These are phyloP conservation scores for Phalacrocorax pelagicus DNA, from an alignment of 2,113 vertebrate species.

Conservation along the genomic window DNA sequence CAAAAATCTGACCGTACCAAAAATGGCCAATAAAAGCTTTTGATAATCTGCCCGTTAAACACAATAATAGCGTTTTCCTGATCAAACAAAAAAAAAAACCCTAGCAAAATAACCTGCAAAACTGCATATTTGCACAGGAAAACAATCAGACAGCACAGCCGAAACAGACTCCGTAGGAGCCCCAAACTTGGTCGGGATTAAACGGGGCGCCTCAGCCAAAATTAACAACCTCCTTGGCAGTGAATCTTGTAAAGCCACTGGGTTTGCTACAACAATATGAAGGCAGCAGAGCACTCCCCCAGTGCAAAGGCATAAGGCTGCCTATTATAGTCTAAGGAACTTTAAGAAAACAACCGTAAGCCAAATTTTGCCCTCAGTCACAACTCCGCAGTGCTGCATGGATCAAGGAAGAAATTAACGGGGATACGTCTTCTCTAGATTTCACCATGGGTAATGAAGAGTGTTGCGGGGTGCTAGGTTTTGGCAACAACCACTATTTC, in stretches of 20 bases:
- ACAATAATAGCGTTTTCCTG: neutral
- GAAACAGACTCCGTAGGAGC: constrained; percentile 33
- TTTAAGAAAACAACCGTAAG: neutral
- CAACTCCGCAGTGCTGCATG: neutral
- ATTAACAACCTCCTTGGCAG: constrained; percentile 59
- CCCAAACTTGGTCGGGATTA: constrained; percentile 4
- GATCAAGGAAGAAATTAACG: neutral
- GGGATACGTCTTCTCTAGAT: neutral
- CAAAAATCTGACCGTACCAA: neutral
- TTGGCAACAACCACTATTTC: neutral
- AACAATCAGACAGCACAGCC: constrained; percentile 30
- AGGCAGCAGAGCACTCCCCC: neutral
- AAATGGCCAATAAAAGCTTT: neutral
- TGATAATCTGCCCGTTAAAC: neutral
- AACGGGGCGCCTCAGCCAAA: constrained; percentile 34
- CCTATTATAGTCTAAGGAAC: neutral
- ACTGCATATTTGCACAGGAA: constrained; percentile 23
- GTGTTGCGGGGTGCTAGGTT: neutral
- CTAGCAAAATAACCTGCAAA: constrained; percentile 32
- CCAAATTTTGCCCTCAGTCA: neutral
- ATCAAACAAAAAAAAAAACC: neutral
- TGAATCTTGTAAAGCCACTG: neutral
- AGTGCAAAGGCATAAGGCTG: neutral
- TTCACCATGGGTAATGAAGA: neutral
- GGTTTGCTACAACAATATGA: neutral